Evolutionary conservation across 2,888 invertebrate species (phyloP), one percentile per base, ranked within the genome.

Genomic region (Parapristionchus giblindavisi): DNA sequence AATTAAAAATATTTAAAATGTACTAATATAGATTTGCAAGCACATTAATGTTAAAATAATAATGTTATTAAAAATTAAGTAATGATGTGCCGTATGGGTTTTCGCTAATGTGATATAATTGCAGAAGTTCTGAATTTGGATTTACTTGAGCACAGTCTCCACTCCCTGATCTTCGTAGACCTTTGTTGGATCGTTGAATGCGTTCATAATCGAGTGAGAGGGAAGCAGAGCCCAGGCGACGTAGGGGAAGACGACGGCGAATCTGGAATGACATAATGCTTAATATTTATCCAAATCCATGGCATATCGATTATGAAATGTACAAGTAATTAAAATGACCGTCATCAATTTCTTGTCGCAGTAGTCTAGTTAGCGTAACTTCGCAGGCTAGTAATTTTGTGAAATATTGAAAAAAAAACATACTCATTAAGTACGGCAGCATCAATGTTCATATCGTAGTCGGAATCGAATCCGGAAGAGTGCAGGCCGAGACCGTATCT

Each of bases 371-470:
- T 17, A 14, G 1, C 77, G 14, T 3, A 4, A 4, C 52, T 54
- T 21, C 60, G 58, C 21, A 74, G 24, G 21, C 66, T 21, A 6
- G 66, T 21, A 17, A 40, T 63, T 48, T 75, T 75, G 48, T 75
- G 73, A 6, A 48, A 43, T 4, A 70, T 76, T 8, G 36, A 70
- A 5, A 38, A 68, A 21, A 51, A 21, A 0, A 94, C 93, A 89
- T 94, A 95, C 87, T 92, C 92, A 89, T 95, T 95, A 24, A 93
- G 92, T 71, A 94, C 91, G 14, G 92, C 91, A 0, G 94, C 92
- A 88, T 95, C 92, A 5, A 93, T 90, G 0, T 89, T 77, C 81
- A 91, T 89, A 87, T 93, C 91, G 87, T 94, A 94, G 21, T 87
- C 85, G 8, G 85, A 81, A 77, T 85, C 85, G 77, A 81, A 85